Conservation (phyloP, 1,140 invertebrate species). For the Gonioctena quinquepunctata region DNA sequence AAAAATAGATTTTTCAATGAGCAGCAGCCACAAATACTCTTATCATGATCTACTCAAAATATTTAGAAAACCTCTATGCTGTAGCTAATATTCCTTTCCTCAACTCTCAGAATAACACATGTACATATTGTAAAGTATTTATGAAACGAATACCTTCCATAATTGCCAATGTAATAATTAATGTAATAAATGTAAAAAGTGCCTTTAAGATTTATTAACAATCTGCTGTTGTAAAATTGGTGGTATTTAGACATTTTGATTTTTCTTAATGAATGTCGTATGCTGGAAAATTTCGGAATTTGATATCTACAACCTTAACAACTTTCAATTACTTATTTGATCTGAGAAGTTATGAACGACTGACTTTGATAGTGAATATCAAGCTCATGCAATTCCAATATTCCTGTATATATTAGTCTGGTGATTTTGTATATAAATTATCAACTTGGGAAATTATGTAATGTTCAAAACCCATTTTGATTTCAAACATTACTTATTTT, state of each 20-base stretch:
- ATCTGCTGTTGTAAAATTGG: constrained; percentile 29
- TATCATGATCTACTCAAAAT: no score
- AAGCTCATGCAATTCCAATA: not conserved
- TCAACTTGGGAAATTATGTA: no score
- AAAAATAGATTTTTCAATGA: no score
- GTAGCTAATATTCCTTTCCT: no score
- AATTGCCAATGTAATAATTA: constrained; percentile 50
- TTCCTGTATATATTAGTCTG: not conserved
- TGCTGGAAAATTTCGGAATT: not conserved
- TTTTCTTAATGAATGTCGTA: constrained; percentile 13
- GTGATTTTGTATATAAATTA: not conserved
- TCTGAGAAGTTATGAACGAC: no score
- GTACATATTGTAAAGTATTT: not conserved
- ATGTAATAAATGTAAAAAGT: constrained; percentile 50
- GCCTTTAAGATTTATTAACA: constrained; percentile 47
- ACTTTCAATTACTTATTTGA: no score
- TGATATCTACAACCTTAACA: no score
- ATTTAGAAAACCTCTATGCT: no score
- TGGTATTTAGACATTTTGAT: constrained; percentile 15
- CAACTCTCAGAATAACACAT: not conserved
- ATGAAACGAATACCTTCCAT: constrained; percentile 55
- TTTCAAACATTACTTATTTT: not conserved
- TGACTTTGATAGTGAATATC: no score
- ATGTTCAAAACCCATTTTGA: not conserved
- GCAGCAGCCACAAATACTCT: no score